A percentile compares a stretch with the other conserved stretches of the same genome.
phyloP scores from a whole-genome alignment of 2,113 vertebrate species.

The Charina bottae region DNA sequence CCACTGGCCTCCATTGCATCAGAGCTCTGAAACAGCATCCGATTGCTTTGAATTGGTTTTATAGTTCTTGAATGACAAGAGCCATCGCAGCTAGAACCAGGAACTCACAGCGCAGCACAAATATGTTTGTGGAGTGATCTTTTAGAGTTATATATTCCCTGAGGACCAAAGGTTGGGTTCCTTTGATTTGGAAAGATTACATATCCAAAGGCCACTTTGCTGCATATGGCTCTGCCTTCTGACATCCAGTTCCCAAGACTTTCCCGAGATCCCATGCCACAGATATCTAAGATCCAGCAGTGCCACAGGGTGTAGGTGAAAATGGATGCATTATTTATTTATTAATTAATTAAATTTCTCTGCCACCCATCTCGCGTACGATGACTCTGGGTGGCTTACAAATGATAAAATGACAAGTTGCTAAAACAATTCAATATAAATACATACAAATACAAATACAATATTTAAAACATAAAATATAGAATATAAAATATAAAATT shows the following conservation, averaged over 20 bases:
- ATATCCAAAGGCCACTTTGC: background rate
- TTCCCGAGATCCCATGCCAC: background rate
- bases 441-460: too few relatives aligned
- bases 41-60: background rate
- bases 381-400: too few relatives aligned
- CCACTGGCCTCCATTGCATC: background rate
- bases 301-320: background rate
- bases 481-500: too few relatives aligned
- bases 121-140: background rate
- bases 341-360: too few relatives aligned
- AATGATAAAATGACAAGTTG: too few relatives aligned
- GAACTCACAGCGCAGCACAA: background rate
- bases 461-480: too few relatives aligned
- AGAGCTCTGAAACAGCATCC: background rate
- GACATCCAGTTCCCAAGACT: background rate
- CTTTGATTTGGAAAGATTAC: background rate
- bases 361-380: too few relatives aligned
- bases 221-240: background rate
- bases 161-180: background rate
- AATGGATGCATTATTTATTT: background rate
- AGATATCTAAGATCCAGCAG: background rate
- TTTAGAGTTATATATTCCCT: background rate
- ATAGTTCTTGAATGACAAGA: background rate
- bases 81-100: background rate
- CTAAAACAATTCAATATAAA: too few relatives aligned